phyloP scores from a whole-genome alignment of 1,140 invertebrate species.

The Adelges cooleyi region DNA sequence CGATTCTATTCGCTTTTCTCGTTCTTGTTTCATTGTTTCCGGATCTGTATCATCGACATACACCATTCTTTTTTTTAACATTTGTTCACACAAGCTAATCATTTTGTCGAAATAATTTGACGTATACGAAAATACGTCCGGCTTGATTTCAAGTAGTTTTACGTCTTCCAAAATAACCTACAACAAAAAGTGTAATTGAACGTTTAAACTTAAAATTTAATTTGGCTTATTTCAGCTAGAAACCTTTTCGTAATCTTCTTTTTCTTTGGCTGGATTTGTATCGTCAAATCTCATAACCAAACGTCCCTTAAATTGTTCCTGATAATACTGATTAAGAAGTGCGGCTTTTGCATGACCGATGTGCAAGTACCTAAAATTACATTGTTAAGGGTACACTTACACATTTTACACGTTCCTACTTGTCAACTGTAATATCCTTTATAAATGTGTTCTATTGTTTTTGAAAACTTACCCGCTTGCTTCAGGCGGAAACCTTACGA shows the following conservation, averaged over 20 bases:
- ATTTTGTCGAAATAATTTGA: slow-evolving; percentile 95
- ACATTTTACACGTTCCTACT: neutral
- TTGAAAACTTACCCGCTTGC: slow-evolving; percentile 83
- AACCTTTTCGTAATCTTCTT: slow-evolving; percentile 89
- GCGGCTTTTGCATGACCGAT: slow-evolving; percentile 99
- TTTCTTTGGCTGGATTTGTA: slow-evolving; percentile 98
- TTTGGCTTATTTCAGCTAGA: no score
- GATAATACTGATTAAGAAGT: slow-evolving; percentile 94
- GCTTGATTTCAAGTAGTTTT: slow-evolving; percentile 78
- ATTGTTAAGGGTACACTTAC: neutral
- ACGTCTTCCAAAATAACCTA: slow-evolving; percentile 92
- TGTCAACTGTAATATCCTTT: no score
- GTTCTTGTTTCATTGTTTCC: slow-evolving; percentile 86
- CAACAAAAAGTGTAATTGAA: slow-evolving; percentile 10
- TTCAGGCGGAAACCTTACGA: slow-evolving; percentile 93
- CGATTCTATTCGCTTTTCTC: slow-evolving; percentile 80
- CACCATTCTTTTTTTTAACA: slow-evolving; percentile 79
- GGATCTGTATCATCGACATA: slow-evolving; percentile 95
- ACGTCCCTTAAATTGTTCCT: slow-evolving; percentile 82
- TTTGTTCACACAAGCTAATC: slow-evolving; percentile 72
- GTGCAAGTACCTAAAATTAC: slow-evolving; percentile 67
- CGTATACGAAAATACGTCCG: slow-evolving; percentile 87
- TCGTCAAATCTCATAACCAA: slow-evolving; percentile 99
- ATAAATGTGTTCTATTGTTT: no score
- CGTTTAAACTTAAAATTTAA: no score